These are phyloP conservation scores for Drosophila bunnanda DNA, from an alignment of 2,888 invertebrate species.

Conservation along the genomic window DNA sequence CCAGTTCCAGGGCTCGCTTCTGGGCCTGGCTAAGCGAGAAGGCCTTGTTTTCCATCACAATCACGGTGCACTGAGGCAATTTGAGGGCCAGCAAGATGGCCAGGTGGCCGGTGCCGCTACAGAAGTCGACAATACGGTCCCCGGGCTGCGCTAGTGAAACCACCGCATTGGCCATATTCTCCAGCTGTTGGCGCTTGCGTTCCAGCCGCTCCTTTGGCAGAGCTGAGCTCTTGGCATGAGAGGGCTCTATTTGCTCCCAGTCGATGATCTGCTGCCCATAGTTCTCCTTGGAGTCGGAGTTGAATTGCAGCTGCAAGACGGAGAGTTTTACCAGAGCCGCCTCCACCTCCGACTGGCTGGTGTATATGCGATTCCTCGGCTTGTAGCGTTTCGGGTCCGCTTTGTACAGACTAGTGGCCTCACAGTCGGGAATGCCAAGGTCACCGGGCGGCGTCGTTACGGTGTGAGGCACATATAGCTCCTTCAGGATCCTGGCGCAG, in stretches of 20 bases:
- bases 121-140: constrained; percentile 95
- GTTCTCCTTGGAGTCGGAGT: constrained; percentile 63
- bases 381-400: constrained; percentile 91
- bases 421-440: constrained; percentile 77
- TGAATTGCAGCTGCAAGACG: constrained; percentile 78
- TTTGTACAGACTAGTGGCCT: constrained; percentile 85
- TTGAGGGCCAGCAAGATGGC: constrained; percentile 93
- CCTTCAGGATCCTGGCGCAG: constrained; percentile 71
- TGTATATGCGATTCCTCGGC: constrained; percentile 89
- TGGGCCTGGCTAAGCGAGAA: constrained; percentile 91
- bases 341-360: constrained; percentile 91
- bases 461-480: constrained; percentile 60
- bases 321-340: constrained; percentile 83
- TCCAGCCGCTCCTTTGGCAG: constrained; percentile 90
- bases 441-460: constrained; percentile 43
- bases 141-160: constrained; percentile 88
- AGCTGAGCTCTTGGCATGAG: constrained; percentile 91
- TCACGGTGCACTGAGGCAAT: constrained; percentile 90
- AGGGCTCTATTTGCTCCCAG: constrained; percentile 89
- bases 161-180: constrained; percentile 92
- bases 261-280: constrained; percentile 85
- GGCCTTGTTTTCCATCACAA: constrained; percentile 96
- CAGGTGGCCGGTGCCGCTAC: constrained; percentile 96
- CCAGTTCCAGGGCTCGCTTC: constrained; percentile 88
- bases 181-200: constrained; percentile 94